Evolutionary conservation across 2,113 vertebrate genomes (phyloP).

Genomic region (Phocoena sinus): DNA sequence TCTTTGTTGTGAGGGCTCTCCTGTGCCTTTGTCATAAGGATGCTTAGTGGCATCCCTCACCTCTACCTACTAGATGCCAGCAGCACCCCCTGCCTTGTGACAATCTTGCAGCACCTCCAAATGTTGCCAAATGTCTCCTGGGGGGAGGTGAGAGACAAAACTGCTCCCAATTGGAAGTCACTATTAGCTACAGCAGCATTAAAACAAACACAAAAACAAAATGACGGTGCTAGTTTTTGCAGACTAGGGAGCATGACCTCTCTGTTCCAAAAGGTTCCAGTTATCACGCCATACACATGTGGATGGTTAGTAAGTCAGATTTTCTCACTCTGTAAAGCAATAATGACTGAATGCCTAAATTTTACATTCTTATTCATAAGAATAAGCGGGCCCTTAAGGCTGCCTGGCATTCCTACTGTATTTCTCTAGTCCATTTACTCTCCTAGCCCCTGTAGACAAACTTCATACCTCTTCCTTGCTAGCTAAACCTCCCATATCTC

Average conservation of each 20-base stretch:
- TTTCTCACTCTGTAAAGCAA: neutral
- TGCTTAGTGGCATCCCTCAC: neutral
- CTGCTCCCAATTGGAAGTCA: neutral
- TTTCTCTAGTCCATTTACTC: neutral
- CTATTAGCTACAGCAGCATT: neutral
- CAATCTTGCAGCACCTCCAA: neutral
- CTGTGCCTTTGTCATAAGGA: neutral
- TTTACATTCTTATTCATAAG: neutral
- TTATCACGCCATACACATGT: neutral
- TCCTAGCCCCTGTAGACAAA: neutral
- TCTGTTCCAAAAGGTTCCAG: neutral
- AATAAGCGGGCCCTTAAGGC: neutral
- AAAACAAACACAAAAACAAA: neutral
- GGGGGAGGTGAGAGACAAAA: neutral
- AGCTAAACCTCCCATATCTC: neutral
- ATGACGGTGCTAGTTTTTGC: neutral
- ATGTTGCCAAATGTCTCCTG: neutral
- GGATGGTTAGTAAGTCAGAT: neutral
- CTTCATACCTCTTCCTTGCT: neutral
- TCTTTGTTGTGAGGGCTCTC: neutral
- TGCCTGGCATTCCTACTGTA: neutral
- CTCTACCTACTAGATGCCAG: neutral
- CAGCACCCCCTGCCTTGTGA: neutral
- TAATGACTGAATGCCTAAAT: neutral
- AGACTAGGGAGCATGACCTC: neutral